phyloP scores from a whole-genome alignment of 2,888 invertebrate species.

The Lepas anatifera region DNA sequence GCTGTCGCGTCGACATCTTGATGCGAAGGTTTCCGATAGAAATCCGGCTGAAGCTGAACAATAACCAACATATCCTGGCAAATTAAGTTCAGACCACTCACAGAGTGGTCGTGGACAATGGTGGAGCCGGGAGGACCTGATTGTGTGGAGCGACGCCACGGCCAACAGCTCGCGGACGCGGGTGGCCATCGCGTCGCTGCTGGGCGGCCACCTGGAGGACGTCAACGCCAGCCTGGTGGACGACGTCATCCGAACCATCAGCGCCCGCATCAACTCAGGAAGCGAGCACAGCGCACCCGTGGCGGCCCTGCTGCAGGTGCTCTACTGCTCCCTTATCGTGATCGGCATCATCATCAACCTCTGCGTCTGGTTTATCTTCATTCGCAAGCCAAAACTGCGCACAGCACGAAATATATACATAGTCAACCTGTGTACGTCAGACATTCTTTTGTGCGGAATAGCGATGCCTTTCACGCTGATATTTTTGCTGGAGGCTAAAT shows the following conservation, averaged over 20 bases:
- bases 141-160: background rate
- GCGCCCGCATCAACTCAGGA: background rate
- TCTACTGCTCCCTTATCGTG: conserved; percentile 32
- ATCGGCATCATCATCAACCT: conserved; percentile 32
- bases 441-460: conserved; percentile 44
- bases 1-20: too few relatives aligned
- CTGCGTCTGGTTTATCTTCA: conserved; percentile 33
- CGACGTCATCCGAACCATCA: background rate
- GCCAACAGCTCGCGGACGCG: background rate
- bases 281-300: conserved; percentile 20
- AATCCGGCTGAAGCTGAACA: too few relatives aligned
- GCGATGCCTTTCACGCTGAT: conserved; percentile 48
- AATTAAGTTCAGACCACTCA: too few relatives aligned
- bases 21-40: too few relatives aligned
- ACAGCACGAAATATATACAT: conserved; percentile 41
- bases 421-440: conserved; percentile 45
- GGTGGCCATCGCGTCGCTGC: background rate
- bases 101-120: too few relatives aligned
- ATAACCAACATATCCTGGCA: too few relatives aligned
- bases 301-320: conserved; percentile 30
- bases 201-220: background rate
- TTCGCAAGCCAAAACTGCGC: conserved; percentile 28
- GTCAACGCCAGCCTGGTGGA: background rate
- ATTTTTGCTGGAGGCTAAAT: conserved; percentile 38
- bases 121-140: too few relatives aligned